Conservation (phyloP, 2,888 invertebrate genomes). For the Crepidodera aurea region DNA sequence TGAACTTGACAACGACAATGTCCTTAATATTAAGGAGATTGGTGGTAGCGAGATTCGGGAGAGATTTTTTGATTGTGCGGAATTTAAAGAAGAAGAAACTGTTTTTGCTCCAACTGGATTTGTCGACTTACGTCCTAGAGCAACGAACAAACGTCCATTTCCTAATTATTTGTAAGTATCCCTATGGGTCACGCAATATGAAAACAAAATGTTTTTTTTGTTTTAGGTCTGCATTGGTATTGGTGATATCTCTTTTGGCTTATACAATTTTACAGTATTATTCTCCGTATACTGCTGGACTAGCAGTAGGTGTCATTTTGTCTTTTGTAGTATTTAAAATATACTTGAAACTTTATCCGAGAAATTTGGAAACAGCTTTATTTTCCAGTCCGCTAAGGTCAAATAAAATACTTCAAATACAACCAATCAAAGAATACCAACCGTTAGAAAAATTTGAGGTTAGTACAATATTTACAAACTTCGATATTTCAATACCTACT, state of each 20-base stretch:
- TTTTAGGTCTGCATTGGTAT: constrained; percentile 42
- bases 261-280: constrained; percentile 49
- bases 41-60: constrained; percentile 46
- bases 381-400: constrained; percentile 7
- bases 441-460: constrained; percentile 70
- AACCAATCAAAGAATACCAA: constrained; percentile 70
- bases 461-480: constrained; percentile 30
- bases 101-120: constrained; percentile 57
- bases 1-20: constrained; percentile 47
- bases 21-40: constrained; percentile 47
- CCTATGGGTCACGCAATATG: no score
- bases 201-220: no score
- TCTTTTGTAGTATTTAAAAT: constrained; percentile 38
- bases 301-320: constrained; percentile 44
- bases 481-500: no score
- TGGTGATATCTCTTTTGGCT: constrained; percentile 41
- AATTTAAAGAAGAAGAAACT: constrained; percentile 39
- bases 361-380: constrained; percentile 1
- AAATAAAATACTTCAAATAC: constrained; percentile 66
- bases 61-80: constrained; percentile 36
- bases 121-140: constrained; percentile 52
- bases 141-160: constrained; percentile 22
- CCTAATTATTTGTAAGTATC: constrained; percentile 38
- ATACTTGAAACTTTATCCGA: constrained; percentile 42
- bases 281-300: constrained; percentile 49